Evolutionary conservation across 2,888 invertebrate genomes (phyloP).

Genomic region (Napeogenes sylphis): DNA sequence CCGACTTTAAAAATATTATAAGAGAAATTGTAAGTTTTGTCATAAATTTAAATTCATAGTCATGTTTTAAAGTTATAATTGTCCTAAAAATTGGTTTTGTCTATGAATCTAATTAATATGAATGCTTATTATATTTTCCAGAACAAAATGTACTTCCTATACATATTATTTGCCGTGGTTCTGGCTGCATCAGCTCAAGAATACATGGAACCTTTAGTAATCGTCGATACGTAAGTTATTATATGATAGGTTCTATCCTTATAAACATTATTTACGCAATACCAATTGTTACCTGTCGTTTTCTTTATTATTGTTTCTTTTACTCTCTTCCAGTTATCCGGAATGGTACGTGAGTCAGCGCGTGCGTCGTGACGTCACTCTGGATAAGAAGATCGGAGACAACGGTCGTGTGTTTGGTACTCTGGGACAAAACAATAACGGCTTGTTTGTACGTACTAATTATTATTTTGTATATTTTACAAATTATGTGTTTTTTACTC

Average conservation of each 20-base stretch:
- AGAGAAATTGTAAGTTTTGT: not conserved
- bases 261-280: not conserved
- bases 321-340: conserved; percentile 32
- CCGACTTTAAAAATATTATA: not conserved
- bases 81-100: no score
- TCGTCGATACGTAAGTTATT: not conserved
- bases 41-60: not conserved
- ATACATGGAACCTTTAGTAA: conserved; percentile 10
- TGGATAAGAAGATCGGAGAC: no score
- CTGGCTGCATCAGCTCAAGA: conserved; percentile 20
- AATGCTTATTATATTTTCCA: conserved; percentile 40
- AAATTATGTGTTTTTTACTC: no score
- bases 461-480: no score
- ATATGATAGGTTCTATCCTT: not conserved
- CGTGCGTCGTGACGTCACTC: conserved; percentile 45
- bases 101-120: no score
- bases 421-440: conserved; percentile 44
- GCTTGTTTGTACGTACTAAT: conserved; percentile 16
- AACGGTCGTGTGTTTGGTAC: no score
- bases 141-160: conserved; percentile 27
- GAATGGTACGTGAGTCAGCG: conserved; percentile 36
- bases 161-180: conserved; percentile 19
- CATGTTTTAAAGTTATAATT: not conserved
- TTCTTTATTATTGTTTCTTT: no score
- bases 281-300: not conserved